phyloP scores from a whole-genome alignment of 2,113 vertebrate species.

The Sylvicapra grimmia region DNA sequence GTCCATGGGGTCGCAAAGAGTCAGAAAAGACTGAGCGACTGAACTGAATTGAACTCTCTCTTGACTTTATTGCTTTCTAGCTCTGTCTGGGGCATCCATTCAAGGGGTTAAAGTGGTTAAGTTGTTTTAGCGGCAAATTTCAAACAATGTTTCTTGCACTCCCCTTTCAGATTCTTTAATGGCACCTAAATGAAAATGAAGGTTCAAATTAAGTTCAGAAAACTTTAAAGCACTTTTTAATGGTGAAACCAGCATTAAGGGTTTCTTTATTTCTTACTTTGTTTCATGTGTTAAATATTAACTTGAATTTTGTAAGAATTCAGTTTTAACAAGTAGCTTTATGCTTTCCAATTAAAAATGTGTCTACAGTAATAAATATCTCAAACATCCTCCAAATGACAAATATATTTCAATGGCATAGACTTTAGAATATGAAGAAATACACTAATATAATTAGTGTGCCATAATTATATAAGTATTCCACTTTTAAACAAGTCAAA shows the following conservation, averaged over 20 bases:
- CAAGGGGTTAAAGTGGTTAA: slow-evolving; percentile 74
- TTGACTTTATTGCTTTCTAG: neutral
- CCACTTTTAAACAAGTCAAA: slow-evolving; percentile 30
- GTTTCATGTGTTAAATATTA: slow-evolving; percentile 69
- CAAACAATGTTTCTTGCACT: slow-evolving; percentile 73
- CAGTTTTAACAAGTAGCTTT: slow-evolving; percentile 54
- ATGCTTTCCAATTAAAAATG: slow-evolving; percentile 39
- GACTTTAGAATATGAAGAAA: slow-evolving; percentile 36
- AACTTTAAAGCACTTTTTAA: slow-evolving; percentile 69
- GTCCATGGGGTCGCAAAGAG: neutral
- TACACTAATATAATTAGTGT: neutral
- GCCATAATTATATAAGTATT: neutral
- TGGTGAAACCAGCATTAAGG: slow-evolving; percentile 40
- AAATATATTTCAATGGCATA: slow-evolving; percentile 19
- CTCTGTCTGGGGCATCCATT: slow-evolving; percentile 50
- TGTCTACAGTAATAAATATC: slow-evolving; percentile 34
- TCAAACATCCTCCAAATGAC: slow-evolving; percentile 31
- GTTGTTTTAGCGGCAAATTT: slow-evolving; percentile 73
- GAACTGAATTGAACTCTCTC: too few species aligned
- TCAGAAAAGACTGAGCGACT: too few species aligned
- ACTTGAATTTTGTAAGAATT: slow-evolving; percentile 64
- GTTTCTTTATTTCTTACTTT: slow-evolving; percentile 31
- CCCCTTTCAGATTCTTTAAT: slow-evolving; percentile 77
- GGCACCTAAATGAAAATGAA: slow-evolving; percentile 78
- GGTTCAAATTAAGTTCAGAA: slow-evolving; percentile 81